A percentile compares a stretch with the other conserved stretches of the same genome.
Evolutionary conservation across 2,797 vertebrate species (phyloP).

Genomic region (Bovichtus variegatus): DNA sequence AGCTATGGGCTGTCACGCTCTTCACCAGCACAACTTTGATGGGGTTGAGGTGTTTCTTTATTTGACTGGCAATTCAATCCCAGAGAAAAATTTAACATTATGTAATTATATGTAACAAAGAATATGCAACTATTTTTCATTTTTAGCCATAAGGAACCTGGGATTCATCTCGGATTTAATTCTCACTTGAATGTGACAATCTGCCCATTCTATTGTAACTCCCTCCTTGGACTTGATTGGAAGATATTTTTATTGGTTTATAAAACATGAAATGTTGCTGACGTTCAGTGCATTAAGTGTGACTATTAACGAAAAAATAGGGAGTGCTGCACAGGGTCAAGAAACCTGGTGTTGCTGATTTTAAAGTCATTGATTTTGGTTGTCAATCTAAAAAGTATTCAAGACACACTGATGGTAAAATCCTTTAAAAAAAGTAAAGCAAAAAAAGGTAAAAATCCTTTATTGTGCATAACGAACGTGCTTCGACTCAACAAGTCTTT

Average conservation of each 20-base stretch:
- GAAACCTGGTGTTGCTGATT: too few species aligned
- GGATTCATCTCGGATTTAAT: slow-evolving; percentile 2
- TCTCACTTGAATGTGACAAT: not conserved
- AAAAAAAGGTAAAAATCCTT: too few species aligned
- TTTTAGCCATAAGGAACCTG: not conserved
- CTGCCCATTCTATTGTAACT: not conserved
- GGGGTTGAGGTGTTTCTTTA: too few species aligned
- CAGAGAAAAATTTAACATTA: not conserved
- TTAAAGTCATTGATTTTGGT: too few species aligned
- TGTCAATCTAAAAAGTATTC: too few species aligned
- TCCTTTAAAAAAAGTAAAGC: too few species aligned
- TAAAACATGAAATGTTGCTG: slow-evolving; percentile 14
- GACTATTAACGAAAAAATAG: not conserved
- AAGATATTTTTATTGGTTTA: slow-evolving; percentile 5
- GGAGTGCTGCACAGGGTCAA: too few species aligned
- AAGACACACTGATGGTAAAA: too few species aligned
- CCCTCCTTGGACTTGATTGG: not conserved
- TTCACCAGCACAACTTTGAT: not conserved
- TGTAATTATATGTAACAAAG: slow-evolving; percentile 14
- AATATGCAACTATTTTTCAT: not conserved
- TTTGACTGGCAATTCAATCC: not conserved
- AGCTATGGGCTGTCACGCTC: slow-evolving; percentile 3
- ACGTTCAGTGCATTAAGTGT: not conserved
- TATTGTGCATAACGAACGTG: too few species aligned
- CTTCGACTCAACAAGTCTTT: too few species aligned